These are phyloP conservation scores for Belgica antarctica DNA, from an alignment of 2,888 invertebrate genomes.

Conservation along the genomic window DNA sequence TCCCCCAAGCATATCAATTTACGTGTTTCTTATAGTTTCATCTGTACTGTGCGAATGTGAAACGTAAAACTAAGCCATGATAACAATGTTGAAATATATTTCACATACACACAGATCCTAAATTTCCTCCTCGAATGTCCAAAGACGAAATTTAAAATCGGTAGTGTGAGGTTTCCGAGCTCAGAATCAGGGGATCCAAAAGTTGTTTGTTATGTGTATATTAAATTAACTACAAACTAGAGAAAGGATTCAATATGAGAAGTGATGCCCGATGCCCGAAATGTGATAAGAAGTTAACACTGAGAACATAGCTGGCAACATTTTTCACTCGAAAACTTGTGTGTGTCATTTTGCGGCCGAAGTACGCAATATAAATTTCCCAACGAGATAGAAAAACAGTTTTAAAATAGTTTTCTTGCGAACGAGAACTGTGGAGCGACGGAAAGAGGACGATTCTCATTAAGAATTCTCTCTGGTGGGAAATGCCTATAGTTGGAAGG, in stretches of 20 bases:
- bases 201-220: conserved; percentile 26
- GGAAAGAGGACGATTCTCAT: conserved; percentile 20
- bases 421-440: neutral
- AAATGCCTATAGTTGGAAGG: conserved; percentile 17
- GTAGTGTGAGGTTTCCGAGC: neutral
- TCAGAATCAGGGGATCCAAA: conserved; percentile 13
- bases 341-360: conserved; percentile 24
- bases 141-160: conserved; percentile 12
- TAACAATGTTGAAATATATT: conserved; percentile 17
- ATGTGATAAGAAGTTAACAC: too few relatives aligned
- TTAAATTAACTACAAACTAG: conserved; percentile 29
- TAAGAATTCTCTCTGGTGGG: conserved; percentile 17
- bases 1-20: conserved; percentile 12
- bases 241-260: conserved; percentile 14
- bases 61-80: conserved; percentile 20
- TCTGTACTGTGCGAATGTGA: neutral
- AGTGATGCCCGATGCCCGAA: conserved; percentile 1
- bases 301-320: neutral
- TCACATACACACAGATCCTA: neutral
- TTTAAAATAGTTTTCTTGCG: conserved; percentile 24
- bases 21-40: conserved; percentile 24
- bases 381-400: neutral
- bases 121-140: conserved; percentile 2
- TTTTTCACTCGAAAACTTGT: conserved; percentile 15
- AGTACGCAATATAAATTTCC: conserved; percentile 8